phyloP scores from a whole-genome alignment of 2,113 vertebrate genomes.

The Heterocephalus glaber region DNA sequence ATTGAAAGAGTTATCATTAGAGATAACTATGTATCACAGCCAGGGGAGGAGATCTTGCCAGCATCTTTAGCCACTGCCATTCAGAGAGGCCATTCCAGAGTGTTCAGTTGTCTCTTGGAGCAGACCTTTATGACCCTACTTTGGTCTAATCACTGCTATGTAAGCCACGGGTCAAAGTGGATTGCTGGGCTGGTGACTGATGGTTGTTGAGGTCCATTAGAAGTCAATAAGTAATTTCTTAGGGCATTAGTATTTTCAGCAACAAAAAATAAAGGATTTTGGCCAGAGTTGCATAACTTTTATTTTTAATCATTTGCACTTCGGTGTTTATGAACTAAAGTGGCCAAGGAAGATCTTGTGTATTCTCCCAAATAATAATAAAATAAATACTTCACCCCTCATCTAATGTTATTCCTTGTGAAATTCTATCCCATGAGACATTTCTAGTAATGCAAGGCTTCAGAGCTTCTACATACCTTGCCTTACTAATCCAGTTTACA shows the following conservation, averaged over 20 bases:
- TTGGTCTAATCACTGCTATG: neutral
- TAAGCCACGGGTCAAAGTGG: neutral
- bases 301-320: neutral
- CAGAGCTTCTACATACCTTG: neutral
- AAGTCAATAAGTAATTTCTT: constrained; percentile 9
- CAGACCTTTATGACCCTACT: neutral
- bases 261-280: neutral
- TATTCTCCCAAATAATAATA: neutral
- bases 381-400: neutral
- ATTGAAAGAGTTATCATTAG: neutral
- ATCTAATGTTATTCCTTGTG: constrained; percentile 13
- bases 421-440: neutral
- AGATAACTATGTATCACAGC: neutral
- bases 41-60: neutral
- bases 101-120: neutral
- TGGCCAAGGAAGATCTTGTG: neutral
- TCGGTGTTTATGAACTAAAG: neutral
- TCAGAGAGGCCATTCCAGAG: neutral
- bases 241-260: neutral
- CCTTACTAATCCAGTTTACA: neutral
- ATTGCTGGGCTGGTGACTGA: constrained; percentile 10
- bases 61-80: neutral
- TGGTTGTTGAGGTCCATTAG: neutral
- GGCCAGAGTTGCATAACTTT: neutral
- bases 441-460: neutral